phyloP scores from a whole-genome alignment of 2,888 invertebrate species.

The Neoaliturus tenellus region DNA sequence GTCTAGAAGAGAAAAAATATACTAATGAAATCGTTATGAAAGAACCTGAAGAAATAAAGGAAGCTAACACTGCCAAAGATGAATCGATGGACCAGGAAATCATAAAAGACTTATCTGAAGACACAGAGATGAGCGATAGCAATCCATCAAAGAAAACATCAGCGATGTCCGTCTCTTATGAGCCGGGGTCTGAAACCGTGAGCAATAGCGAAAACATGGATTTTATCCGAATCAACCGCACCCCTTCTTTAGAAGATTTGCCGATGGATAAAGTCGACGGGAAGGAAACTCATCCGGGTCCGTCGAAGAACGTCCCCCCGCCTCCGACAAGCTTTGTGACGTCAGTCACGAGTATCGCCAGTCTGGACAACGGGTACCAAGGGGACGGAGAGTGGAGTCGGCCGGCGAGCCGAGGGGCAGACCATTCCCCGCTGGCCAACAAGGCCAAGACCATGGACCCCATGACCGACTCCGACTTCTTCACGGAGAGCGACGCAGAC shows the following conservation, averaged over 20 bases:
- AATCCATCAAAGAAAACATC: constrained; percentile 62
- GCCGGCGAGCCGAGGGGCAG: constrained; percentile 87
- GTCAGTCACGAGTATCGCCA: constrained; percentile 93
- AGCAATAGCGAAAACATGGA: constrained; percentile 60
- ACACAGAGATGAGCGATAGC: constrained; percentile 62
- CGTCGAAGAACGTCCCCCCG: constrained; percentile 45
- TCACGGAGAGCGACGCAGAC: constrained; percentile 93
- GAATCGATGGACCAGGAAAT: constrained; percentile 59
- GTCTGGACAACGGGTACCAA: constrained; percentile 95
- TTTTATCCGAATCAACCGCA: constrained; percentile 71
- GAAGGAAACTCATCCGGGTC: constrained; percentile 54
- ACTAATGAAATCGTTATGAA: constrained; percentile 49
- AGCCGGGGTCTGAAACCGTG: constrained; percentile 63
- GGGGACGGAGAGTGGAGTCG: constrained; percentile 94
- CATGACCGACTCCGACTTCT: constrained; percentile 95
- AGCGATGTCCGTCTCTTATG: constrained; percentile 61
- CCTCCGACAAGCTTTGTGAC: constrained; percentile 87
- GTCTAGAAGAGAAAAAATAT: constrained; percentile 11
- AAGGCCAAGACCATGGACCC: constrained; percentile 75
- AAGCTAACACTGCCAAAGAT: neutral
- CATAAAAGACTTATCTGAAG: constrained; percentile 60
- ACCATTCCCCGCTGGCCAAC: constrained; percentile 76
- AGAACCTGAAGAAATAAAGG: neutral
- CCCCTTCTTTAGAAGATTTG: constrained; percentile 90
- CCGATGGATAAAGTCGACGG: constrained; percentile 78